Conservation (phyloP, 2,888 invertebrate genomes). For the Argyresthia albistria region DNA sequence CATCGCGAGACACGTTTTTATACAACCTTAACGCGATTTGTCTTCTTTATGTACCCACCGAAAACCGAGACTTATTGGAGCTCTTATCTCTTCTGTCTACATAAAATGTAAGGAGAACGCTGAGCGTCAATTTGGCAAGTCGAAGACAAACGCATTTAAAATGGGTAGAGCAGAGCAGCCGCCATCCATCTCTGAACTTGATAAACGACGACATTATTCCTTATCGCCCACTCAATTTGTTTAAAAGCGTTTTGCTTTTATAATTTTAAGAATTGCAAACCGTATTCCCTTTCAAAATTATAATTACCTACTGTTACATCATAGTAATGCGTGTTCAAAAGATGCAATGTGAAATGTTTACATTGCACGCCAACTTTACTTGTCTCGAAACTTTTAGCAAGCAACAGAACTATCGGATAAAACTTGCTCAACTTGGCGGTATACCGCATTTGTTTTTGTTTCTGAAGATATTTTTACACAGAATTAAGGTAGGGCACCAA, state of each 20-base stretch:
- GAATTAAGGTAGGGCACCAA: no score
- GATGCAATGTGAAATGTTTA: no score
- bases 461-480: no score
- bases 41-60: constrained; percentile 14
- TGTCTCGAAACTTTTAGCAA: no score
- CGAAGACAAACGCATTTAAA: constrained; percentile 71
- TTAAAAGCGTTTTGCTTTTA: constrained; percentile 72
- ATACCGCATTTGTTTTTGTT: no score
- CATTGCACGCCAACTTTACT: no score
- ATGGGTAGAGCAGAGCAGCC: constrained; percentile 68
- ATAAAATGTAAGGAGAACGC: constrained; percentile 46
- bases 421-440: no score
- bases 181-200: constrained; percentile 68
- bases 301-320: no score
- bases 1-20: neutral
- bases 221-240: constrained; percentile 73
- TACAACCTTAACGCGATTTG: constrained; percentile 14
- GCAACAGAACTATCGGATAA: no score
- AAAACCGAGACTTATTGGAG: constrained; percentile 14
- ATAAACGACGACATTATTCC: constrained; percentile 72
- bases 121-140: constrained; percentile 67
- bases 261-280: constrained; percentile 71
- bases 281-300: constrained; percentile 30
- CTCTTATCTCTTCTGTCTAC: constrained; percentile 8
- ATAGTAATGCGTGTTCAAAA: no score